Base-by-base conservation (phyloP, 2,888 invertebrate genomes). In the Scaptomyza reducta region DNA sequence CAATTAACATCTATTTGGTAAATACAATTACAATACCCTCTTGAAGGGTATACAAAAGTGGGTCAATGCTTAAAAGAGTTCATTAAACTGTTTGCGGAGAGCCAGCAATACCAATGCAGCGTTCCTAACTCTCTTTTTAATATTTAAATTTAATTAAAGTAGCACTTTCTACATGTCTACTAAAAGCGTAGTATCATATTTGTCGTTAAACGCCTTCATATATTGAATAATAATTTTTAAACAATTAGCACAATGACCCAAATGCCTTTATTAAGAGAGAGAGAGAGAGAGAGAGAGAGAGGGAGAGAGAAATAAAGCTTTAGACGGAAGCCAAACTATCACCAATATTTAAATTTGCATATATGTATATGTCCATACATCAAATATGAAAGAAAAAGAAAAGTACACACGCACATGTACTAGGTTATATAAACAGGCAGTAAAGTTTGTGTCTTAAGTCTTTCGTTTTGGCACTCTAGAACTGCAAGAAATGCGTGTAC, bases 191-290 rank as follows among this genome's bases (percentile, higher is more conserved):
- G 7, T 59, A 58, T 31, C 46, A 55, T 11, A 47, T 47, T 55
- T 31, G 1, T 50, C 44, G 45, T 41, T 45, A 49, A 53, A 6
- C 29, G 49, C 1, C 1, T 50, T 77, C 56, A 71, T 87, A 71
- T 87, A 84, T 84, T 84, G 83, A 84, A 84, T 84, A 87, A 84
- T 87, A 84, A 84, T 84, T 87, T 40, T 82, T 57, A 31, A 65
- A 25, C 80, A 79, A 84, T 83, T 83, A 85, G 85, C 83, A 77
- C 83, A 69, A 66, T 74, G 77, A 82, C 85, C 83, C 71, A 74
- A 65, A 74, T 85, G 71, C 60, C 25, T 81, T 47, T 67, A 74
- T 78, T 80, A 72, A 68, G 57, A n/a, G 14, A 13, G 16, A 0
- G 4, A 16, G 67, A 68, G 53, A 14, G 16, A 40, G 40, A 16